phyloP scores from a whole-genome alignment of 2,113 vertebrate genomes.

The Proterorhinus semilunaris region DNA sequence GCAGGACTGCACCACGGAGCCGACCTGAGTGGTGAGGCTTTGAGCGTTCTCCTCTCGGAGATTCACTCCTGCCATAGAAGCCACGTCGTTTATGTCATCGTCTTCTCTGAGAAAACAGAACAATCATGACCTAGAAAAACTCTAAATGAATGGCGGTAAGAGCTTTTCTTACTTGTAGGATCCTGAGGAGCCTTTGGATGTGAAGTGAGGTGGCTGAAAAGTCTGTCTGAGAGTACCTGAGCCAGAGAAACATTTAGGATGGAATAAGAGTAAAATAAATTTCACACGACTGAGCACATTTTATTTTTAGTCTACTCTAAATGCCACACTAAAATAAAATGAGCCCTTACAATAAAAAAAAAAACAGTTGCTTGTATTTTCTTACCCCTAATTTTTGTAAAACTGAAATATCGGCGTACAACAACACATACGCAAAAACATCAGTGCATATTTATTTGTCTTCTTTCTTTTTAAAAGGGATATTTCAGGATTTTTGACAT shows the following conservation, averaged over 20 bases:
- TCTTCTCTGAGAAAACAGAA: conserved; percentile 79
- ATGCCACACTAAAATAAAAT: no score
- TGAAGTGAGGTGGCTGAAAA: conserved; percentile 1
- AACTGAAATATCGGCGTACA: no score
- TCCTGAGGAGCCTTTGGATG: conserved; percentile 32
- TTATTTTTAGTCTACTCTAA: no score
- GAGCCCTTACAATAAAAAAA: no score
- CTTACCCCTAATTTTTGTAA: no score
- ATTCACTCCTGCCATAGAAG: conserved; percentile 94
- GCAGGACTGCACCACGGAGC: conserved; percentile 84
- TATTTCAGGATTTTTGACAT: no score
- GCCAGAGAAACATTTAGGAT: conserved; percentile 9
- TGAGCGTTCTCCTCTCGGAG: conserved; percentile 85
- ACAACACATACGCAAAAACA: no score
- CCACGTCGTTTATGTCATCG: conserved; percentile 94
- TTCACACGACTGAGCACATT: no score
- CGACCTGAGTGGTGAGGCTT: conserved; percentile 82
- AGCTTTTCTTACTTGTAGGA: conserved; percentile 53
- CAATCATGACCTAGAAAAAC: background rate
- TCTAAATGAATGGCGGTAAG: background rate
- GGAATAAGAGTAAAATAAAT: no score
- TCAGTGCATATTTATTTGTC: no score
- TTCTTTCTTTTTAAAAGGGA: no score
- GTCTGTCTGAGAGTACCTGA: conserved; percentile 30
- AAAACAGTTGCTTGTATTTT: no score